phyloP scores from a whole-genome alignment of 2,797 vertebrate genomes.

The Chanos chanos region DNA sequence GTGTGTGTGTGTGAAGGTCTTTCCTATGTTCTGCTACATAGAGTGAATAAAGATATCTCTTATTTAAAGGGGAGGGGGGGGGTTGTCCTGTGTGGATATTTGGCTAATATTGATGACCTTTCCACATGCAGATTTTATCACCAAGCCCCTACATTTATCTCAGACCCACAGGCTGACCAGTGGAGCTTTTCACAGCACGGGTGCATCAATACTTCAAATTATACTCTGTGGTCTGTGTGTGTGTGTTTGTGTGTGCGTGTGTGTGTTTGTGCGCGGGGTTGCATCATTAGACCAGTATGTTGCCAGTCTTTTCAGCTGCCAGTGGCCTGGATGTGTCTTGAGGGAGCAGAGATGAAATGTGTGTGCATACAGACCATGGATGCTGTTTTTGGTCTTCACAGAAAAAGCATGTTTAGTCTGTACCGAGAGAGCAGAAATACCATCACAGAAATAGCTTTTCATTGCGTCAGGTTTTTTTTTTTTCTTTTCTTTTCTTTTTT shows the following conservation, averaged over 20 bases:
- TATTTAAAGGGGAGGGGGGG: no score
- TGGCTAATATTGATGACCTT: constrained; percentile 33
- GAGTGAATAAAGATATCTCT: constrained; percentile 19
- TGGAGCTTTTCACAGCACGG: constrained; percentile 32
- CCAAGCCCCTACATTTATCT: constrained; percentile 38
- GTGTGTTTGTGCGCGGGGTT: constrained; percentile 12
- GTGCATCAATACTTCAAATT: constrained; percentile 33
- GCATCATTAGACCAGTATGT: constrained; percentile 1
- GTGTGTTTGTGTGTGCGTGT: constrained; percentile 17
- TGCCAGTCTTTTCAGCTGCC: background rate
- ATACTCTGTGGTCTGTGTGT: constrained; percentile 26
- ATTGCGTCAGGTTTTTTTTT: no score
- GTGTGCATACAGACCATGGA: background rate
- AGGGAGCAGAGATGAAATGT: constrained; percentile 23
- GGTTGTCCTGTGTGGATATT: constrained; percentile 28
- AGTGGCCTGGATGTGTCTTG: constrained; percentile 26
- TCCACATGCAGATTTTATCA: constrained; percentile 44
- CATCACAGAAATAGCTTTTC: no score
- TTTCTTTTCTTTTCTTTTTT: no score
- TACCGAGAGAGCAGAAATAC: no score
- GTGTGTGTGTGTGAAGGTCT: constrained; percentile 14
- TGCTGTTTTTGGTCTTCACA: background rate
- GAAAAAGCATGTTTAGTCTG: no score
- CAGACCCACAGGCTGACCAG: constrained; percentile 47
- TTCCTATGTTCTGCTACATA: constrained; percentile 4